These are phyloP conservation scores for Scolopax bukidnonensis DNA, from an alignment of 2,797 vertebrate genomes.

Conservation along the genomic window DNA sequence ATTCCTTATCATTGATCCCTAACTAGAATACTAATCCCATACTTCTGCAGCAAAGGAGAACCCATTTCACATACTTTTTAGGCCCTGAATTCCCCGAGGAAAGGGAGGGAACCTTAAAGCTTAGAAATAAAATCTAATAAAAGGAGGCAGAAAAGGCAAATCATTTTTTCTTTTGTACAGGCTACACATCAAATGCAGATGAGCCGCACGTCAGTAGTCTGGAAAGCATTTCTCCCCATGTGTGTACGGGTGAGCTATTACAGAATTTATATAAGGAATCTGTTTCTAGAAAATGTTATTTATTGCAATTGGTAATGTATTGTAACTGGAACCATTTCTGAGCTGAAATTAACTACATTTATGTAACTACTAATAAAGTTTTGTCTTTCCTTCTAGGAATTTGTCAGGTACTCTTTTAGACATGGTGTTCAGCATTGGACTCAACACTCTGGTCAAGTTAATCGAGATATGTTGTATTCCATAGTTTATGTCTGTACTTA, in stretches of 20 bases:
- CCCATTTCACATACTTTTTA: not conserved
- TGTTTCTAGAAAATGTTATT: constrained; percentile 41
- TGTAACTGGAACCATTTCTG: constrained; percentile 33
- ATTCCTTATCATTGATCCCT: not conserved
- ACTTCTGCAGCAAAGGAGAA: not conserved
- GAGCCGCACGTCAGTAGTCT: not conserved
- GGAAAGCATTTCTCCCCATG: not conserved
- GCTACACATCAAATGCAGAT: not conserved
- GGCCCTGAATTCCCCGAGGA: not conserved
- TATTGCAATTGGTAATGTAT: constrained; percentile 10
- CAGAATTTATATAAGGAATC: constrained; percentile 13
- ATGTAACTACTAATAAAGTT: constrained; percentile 52
- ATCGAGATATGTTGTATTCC: not conserved
- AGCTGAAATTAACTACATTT: constrained; percentile 19
- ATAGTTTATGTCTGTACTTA: not conserved
- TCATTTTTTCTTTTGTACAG: not conserved
- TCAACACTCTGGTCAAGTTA: not conserved
- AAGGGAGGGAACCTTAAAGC: not conserved
- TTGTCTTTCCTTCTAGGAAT: constrained; percentile 46
- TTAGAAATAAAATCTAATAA: not conserved
- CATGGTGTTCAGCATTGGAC: not conserved
- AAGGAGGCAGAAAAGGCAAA: not conserved
- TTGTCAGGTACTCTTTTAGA: not conserved
- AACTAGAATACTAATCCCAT: not conserved
- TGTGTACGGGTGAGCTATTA: not conserved